Evolutionary conservation across 2,113 vertebrate species (phyloP).

Genomic region (Pelvicachromis taeniatus): DNA sequence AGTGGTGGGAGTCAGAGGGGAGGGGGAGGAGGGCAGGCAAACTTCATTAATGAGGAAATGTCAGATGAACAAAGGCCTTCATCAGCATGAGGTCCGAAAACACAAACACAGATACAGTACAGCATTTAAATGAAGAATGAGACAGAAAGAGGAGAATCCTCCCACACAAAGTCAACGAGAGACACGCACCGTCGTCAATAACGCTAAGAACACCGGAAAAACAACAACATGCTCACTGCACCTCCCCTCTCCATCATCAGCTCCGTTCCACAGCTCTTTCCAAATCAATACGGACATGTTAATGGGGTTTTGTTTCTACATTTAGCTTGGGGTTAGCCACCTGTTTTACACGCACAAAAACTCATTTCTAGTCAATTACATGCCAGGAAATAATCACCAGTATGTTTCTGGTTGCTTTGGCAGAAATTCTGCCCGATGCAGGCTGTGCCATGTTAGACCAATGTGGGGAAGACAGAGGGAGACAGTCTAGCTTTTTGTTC

Average conservation of each 20-base stretch:
- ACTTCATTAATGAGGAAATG: conserved; percentile 52
- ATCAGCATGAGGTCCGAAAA: conserved; percentile 31
- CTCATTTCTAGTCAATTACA: background rate
- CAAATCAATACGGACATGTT: conserved; percentile 23
- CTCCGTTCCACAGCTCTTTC: background rate
- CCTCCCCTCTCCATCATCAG: background rate
- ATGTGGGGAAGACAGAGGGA: background rate
- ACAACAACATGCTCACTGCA: background rate
- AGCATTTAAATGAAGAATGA: background rate
- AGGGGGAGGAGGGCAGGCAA: background rate
- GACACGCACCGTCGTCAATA: fast-evolving
- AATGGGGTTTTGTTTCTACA: conserved; percentile 35
- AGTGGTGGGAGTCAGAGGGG: background rate
- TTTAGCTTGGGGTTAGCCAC: conserved; percentile 47
- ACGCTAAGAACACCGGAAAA: background rate
- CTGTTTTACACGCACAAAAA: conserved; percentile 45
- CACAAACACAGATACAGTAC: background rate
- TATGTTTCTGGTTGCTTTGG: background rate
- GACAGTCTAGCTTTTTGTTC: background rate
- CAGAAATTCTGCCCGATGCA: background rate
- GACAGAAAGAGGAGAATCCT: background rate
- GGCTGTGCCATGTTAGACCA: background rate
- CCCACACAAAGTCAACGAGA: background rate
- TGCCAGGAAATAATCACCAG: conserved; percentile 18
- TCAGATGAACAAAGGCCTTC: conserved; percentile 48